Evolutionary conservation across 2,113 vertebrate genomes (phyloP).

Genomic region (Zosterops pallidus): DNA sequence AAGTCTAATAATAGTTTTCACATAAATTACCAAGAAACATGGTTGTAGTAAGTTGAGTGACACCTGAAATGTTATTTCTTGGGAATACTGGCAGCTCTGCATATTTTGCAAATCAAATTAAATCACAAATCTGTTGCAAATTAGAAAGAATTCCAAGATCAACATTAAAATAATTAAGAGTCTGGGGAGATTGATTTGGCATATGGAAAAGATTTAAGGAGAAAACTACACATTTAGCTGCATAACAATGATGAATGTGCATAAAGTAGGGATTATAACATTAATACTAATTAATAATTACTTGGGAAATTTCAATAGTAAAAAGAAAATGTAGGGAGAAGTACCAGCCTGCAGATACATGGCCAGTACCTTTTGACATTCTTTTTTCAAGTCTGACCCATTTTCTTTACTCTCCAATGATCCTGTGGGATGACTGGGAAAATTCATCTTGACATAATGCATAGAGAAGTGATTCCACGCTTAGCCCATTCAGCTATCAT

Average conservation of each 20-base stretch:
- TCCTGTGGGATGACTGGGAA: neutral
- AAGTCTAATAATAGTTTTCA: neutral
- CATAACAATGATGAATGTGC: neutral
- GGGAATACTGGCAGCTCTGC: constrained; percentile 2
- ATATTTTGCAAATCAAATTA: constrained; percentile 43
- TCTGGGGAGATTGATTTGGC: constrained; percentile 13
- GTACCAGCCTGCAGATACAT: neutral
- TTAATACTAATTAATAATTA: neutral
- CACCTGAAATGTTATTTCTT: constrained; percentile 34
- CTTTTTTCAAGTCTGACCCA: neutral
- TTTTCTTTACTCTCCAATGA: neutral
- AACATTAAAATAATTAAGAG: constrained; percentile 40
- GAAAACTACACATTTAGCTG: neutral
- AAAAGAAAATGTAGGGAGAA: neutral
- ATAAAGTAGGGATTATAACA: neutral
- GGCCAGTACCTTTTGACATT: neutral
- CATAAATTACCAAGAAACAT: neutral
- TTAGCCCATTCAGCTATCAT: neutral
- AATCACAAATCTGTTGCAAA: constrained; percentile 29
- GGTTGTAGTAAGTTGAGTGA: neutral
- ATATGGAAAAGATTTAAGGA: constrained; percentile 3
- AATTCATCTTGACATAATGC: fast-evolving
- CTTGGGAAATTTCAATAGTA: neutral
- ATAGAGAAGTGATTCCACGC: neutral
- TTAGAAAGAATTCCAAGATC: constrained; percentile 27